Evolutionary conservation across 2,888 invertebrate species (phyloP), one percentile per base, ranked within the genome.

Genomic region (Chaitophorus viminalis): DNA sequence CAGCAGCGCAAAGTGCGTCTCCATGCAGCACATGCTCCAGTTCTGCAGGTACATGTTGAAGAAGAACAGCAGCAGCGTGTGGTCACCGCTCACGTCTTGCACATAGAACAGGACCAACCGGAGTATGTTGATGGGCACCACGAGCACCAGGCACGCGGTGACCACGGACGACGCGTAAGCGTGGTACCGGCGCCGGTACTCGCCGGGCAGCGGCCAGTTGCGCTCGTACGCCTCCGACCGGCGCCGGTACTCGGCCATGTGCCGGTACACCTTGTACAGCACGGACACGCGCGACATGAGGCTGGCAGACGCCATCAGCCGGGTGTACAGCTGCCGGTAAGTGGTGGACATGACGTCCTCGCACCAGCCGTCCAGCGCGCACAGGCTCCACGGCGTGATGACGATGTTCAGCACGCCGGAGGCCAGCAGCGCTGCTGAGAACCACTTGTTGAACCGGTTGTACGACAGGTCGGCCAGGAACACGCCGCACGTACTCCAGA

Each of bases 41-140:
- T 89, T 89, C 31, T 89, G 89, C 46, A 70, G 18, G 76, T 89
- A 89, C 89, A 89, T 85, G 60, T 60, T 36, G 60, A 79, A 52
- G 60, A 89, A 89, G 25, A 89, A 75, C 18, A 86, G 21, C 18
- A 89, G 29, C 5, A 85, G 2, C n/a, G 33, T 0, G 29, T 17
- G 1, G 0, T 11, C 18, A 18, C 29, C 18, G 21, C 33, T 29
- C 36, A 21, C 31, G 8, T 79, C 78, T 78, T 25, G 39, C 70
- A 0, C 5, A 36, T 78, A 79, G 54, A 86, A 14, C 78, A 39
- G 39, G 39, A 54, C 78, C 54, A 86, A 29, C 21, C 86, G 86
- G 29, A 52, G 3, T 29, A 54, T 21, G 54, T 86, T 86, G 14
- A 78, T 33, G 29, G 86, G 86, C 21, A 86, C 0, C n/a, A 54